These are phyloP conservation scores for Cheilosia scutellata DNA, from an alignment of 2,888 invertebrate genomes.

Conservation along the genomic window DNA sequence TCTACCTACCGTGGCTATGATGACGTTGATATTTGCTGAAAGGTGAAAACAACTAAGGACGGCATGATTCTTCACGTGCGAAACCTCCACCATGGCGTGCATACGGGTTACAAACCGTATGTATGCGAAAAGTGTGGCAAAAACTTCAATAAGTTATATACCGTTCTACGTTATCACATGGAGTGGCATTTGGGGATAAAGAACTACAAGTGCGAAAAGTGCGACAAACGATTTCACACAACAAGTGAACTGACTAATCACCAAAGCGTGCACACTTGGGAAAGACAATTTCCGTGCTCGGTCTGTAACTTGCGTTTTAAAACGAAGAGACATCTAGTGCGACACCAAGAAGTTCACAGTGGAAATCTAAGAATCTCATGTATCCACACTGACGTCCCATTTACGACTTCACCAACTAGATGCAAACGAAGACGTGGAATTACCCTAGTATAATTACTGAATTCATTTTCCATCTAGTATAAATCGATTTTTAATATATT, in stretches of 20 bases:
- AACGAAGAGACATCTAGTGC: conserved; percentile 32
- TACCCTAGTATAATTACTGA: neutral
- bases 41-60: conserved; percentile 41
- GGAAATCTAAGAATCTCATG: conserved; percentile 30
- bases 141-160: conserved; percentile 81
- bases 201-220: conserved; percentile 81
- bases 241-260: conserved; percentile 46
- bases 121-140: conserved; percentile 81
- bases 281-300: conserved; percentile 25
- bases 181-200: conserved; percentile 81
- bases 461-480: no score
- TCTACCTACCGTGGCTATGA: no score
- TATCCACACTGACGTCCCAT: conserved; percentile 36
- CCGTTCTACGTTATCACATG: conserved; percentile 81
- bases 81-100: conserved; percentile 77
- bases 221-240: conserved; percentile 80
- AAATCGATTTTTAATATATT: no score
- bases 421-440: conserved; percentile 5
- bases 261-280: conserved; percentile 46
- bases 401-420: conserved; percentile 33
- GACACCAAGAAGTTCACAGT: conserved; percentile 40
- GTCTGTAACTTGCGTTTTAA: conserved; percentile 38
- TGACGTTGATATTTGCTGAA: no score
- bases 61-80: conserved; percentile 56
- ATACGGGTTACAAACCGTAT: conserved; percentile 82